Conservation (phyloP, 2,797 vertebrate genomes). For the Synaphobranchus kaupii region DNA sequence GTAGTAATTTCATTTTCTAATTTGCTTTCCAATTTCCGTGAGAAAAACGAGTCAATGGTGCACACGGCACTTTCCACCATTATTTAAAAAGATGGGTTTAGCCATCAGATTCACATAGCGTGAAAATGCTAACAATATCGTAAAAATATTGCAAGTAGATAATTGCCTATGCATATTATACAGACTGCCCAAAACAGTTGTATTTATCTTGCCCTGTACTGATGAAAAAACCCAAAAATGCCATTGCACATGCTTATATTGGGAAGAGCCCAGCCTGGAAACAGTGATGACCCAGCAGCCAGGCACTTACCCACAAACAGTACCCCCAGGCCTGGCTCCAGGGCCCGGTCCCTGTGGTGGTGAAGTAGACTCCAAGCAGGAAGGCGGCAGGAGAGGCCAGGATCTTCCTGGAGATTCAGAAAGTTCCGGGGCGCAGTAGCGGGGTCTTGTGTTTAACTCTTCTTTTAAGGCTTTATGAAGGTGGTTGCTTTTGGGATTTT, state of each 20-base stretch:
- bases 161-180: not conserved
- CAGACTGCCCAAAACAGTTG: not conserved
- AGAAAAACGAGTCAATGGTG: not conserved
- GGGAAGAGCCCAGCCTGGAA: conserved; percentile 42
- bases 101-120: not conserved
- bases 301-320: conserved; percentile 44
- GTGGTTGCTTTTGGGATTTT: not conserved
- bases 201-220: not conserved
- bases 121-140: not conserved
- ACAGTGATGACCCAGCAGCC: conserved; percentile 4
- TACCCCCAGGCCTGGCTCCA: conserved; percentile 52
- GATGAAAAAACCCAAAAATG: conserved; percentile 11
- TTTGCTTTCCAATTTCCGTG: not conserved
- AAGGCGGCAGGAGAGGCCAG: conserved; percentile 30
- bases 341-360: conserved; percentile 44
- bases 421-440: not conserved
- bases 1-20: conserved; percentile 26
- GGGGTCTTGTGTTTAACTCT: conserved; percentile 9
- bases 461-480: not conserved
- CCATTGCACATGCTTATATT: conserved; percentile 33
- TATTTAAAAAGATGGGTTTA: not conserved
- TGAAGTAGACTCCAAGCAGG: conserved; percentile 24
- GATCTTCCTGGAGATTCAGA: not conserved
- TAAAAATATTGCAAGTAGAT: not conserved
- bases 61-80: not conserved